A percentile compares a stretch with the other conserved stretches of the same genome.
Evolutionary conservation across 1,140 invertebrate genomes (phyloP).

Genomic region (Leptoteleia sp.): DNA sequence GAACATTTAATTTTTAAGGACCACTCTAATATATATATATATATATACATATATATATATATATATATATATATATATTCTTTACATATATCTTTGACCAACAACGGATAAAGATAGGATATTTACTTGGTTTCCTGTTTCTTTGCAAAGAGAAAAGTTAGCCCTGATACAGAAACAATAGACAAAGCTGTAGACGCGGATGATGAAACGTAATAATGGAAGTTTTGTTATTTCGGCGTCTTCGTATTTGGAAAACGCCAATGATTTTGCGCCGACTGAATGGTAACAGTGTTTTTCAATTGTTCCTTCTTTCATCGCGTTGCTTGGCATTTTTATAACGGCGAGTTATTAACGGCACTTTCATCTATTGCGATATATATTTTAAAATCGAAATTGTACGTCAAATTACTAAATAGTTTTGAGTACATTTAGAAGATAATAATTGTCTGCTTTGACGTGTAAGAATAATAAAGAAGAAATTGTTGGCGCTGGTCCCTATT

Average conservation of each 20-base stretch:
- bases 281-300: slow-evolving; percentile 3
- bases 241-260: slow-evolving; percentile 4
- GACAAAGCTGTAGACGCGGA: slow-evolving; percentile 7
- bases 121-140: slow-evolving; percentile 22
- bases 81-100: background rate
- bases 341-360: too few relatives aligned
- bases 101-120: slow-evolving; percentile 12
- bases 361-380: too few relatives aligned
- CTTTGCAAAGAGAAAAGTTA: slow-evolving; percentile 15
- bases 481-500: too few relatives aligned
- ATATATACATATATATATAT: too few relatives aligned
- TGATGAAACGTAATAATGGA: slow-evolving; percentile 22
- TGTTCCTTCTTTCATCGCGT: background rate
- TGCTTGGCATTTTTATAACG: slow-evolving; percentile 9
- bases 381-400: too few relatives aligned
- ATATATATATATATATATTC: too few relatives aligned
- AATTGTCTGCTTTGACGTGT: too few relatives aligned
- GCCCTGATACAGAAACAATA: slow-evolving; percentile 14
- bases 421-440: too few relatives aligned
- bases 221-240: slow-evolving; percentile 5
- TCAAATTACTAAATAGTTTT: too few relatives aligned
- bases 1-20: too few relatives aligned
- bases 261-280: slow-evolving; percentile 13
- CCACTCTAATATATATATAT: too few relatives aligned
- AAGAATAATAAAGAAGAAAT: too few relatives aligned